phyloP scores from a whole-genome alignment of 2,113 vertebrate genomes.

The Lophura nycthemera region DNA sequence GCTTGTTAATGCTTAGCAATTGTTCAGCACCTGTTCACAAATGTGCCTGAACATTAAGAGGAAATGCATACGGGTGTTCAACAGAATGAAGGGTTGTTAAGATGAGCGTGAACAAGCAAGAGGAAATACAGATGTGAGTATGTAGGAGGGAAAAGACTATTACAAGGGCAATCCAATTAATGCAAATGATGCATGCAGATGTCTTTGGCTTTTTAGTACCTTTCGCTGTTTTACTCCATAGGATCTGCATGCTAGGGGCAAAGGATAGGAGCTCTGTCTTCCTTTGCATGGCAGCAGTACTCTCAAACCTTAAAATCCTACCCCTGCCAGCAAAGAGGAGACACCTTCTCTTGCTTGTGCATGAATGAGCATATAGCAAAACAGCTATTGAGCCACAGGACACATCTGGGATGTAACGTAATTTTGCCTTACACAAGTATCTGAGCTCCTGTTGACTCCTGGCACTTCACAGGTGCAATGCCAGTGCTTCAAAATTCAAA shows the following conservation, averaged over 20 bases:
- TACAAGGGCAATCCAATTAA: conserved; percentile 57
- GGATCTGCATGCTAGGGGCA: neutral
- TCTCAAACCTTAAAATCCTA: neutral
- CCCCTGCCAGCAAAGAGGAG: neutral
- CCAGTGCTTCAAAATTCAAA: conserved; percentile 1
- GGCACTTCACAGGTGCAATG: neutral
- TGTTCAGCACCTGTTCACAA: conserved; percentile 8
- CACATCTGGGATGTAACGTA: neutral
- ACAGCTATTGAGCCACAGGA: neutral
- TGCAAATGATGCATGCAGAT: conserved; percentile 53
- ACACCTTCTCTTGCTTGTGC: neutral
- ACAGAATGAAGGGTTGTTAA: conserved; percentile 5
- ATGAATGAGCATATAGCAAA: neutral
- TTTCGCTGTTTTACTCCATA: neutral
- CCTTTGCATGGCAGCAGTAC: neutral
- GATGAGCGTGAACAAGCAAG: conserved; percentile 31
- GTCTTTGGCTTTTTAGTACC: conserved; percentile 24
- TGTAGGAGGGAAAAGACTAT: conserved; percentile 29
- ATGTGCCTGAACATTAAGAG: neutral
- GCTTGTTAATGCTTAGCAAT: neutral
- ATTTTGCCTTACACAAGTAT: neutral
- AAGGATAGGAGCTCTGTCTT: neutral
- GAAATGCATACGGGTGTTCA: neutral
- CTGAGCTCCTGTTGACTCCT: neutral
- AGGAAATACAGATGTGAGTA: conserved; percentile 9